These are phyloP conservation scores for Chymomyza amoena DNA, from an alignment of 2,888 invertebrate species.

Conservation along the genomic window DNA sequence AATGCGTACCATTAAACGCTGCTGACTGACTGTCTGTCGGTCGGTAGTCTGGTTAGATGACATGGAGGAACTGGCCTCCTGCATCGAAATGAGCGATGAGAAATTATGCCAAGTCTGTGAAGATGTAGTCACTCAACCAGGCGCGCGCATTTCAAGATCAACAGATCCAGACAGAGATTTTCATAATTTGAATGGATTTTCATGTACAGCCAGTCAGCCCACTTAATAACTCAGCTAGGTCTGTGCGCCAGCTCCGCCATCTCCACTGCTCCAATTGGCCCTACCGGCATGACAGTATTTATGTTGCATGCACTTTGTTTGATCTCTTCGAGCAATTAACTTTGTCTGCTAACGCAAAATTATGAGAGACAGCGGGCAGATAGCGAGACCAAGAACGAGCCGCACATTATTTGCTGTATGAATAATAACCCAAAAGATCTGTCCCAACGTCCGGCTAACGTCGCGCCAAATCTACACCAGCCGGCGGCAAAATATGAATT, in stretches of 20 bases:
- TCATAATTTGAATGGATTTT: slow-evolving; percentile 26
- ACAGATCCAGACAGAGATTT: slow-evolving; percentile 35
- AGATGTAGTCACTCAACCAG: slow-evolving; percentile 6
- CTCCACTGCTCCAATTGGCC: slow-evolving; percentile 24
- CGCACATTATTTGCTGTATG: slow-evolving; percentile 10
- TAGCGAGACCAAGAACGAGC: not conserved
- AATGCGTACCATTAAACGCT: slow-evolving; percentile 45
- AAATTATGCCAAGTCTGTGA: slow-evolving; percentile 58
- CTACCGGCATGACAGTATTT: slow-evolving; percentile 49
- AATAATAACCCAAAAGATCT: slow-evolving; percentile 34
- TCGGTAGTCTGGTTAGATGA: slow-evolving; percentile 9
- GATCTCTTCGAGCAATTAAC: slow-evolving; percentile 74
- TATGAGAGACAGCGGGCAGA: slow-evolving; percentile 31
- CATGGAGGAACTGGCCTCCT: slow-evolving; percentile 55
- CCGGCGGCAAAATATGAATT: slow-evolving; percentile 34
- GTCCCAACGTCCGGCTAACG: not conserved
- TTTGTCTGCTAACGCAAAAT: slow-evolving; percentile 59
- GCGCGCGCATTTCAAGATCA: slow-evolving; percentile 58
- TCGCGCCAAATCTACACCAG: not conserved
- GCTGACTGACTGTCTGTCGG: not conserved
- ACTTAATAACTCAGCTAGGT: slow-evolving; percentile 40
- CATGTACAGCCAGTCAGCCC: slow-evolving; percentile 14
- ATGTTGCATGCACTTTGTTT: slow-evolving; percentile 77
- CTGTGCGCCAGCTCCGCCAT: slow-evolving; percentile 25
- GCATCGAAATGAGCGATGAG: slow-evolving; percentile 66